A percentile compares a stretch with the other conserved stretches of the same genome.
Evolutionary conservation across 2,888 invertebrate species (phyloP).

Genomic region (Miltochrista miniata): DNA sequence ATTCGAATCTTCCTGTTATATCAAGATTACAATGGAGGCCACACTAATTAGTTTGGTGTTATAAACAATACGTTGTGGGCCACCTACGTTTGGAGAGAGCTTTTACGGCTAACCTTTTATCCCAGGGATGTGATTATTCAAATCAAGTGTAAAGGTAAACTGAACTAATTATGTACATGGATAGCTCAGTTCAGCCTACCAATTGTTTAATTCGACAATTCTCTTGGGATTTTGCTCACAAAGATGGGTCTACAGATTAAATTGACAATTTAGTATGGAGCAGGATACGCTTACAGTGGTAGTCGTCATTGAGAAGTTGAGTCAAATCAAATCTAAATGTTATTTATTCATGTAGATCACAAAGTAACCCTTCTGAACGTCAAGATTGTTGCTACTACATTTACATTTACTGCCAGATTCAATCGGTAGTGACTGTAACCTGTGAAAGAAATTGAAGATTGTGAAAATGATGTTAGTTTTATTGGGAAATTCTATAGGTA

Average conservation of each 20-base stretch:
- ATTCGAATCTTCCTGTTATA: slow-evolving; percentile 32
- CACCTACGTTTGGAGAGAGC: slow-evolving; percentile 23
- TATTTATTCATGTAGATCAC: no score
- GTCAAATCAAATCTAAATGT: slow-evolving; percentile 15
- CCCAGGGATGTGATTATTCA: slow-evolving; percentile 6
- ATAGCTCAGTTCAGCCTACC: not conserved
- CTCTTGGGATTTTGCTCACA: not conserved
- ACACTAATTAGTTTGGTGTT: slow-evolving; percentile 33
- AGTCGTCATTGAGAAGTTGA: no score
- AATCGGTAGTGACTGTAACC: no score
- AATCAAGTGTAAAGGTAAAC: slow-evolving; percentile 8
- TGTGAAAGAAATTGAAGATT: no score
- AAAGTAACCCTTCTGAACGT: no score
- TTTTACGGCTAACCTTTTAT: slow-evolving; percentile 22
- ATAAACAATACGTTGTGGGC: slow-evolving; percentile 33
- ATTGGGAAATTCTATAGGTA: no score
- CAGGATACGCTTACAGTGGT: no score
- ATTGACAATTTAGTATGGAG: not conserved
- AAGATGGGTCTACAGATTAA: not conserved
- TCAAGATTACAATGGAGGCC: slow-evolving; percentile 32
- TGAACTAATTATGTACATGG: not conserved
- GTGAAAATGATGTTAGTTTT: no score
- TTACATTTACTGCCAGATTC: no score
- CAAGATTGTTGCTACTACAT: no score
- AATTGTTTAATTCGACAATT: not conserved